Evolutionary conservation across 2,797 vertebrate species (phyloP).

Genomic region (Pseudochirops corinnae): DNA sequence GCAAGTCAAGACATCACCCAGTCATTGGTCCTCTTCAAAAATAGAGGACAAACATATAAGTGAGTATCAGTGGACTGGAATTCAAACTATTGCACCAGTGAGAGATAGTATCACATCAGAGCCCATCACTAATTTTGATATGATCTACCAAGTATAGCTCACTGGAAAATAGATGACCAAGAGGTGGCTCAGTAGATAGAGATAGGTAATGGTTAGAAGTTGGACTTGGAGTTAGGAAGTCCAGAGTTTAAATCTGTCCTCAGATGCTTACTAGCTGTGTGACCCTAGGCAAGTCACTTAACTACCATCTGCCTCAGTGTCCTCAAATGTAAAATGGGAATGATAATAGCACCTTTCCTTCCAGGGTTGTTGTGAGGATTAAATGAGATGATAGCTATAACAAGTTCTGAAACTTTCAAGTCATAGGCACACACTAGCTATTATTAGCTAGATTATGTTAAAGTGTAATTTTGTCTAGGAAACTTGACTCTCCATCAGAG

Average conservation of each 20-base stretch:
- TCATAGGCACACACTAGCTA: not conserved
- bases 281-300: not conserved
- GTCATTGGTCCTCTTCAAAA: not conserved
- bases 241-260: not conserved
- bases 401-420: not conserved
- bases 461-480: not conserved
- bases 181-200: not conserved
- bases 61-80: not conserved
- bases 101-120: not conserved
- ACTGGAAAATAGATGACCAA: not conserved
- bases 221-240: not conserved
- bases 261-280: not conserved
- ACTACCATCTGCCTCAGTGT: not conserved
- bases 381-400: not conserved
- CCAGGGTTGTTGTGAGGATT: not conserved
- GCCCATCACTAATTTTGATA: not conserved
- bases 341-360: not conserved
- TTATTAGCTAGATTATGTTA: not conserved
- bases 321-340: not conserved
- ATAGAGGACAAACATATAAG: not conserved
- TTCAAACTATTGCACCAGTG: not conserved
- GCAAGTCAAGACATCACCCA: not conserved
- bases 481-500: not conserved
- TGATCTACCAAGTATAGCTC: not conserved
- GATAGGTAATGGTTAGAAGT: not conserved